Evolutionary conservation across 2,113 vertebrate genomes (phyloP).

Genomic region (Malurus melanocephalus): DNA sequence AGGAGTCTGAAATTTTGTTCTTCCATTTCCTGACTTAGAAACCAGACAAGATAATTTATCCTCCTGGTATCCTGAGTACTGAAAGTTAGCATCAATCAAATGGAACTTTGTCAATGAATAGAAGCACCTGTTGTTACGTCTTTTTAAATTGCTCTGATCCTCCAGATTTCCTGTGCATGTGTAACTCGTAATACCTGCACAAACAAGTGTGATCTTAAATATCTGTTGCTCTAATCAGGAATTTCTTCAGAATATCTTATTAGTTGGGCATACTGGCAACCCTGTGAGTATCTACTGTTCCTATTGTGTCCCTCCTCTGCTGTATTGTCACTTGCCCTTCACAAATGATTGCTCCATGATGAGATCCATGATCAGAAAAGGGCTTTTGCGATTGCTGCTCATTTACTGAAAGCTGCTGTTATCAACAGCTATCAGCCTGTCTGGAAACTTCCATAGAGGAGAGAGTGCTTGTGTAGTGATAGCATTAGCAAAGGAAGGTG

Average conservation of each 20-base stretch:
- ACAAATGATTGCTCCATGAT: background rate
- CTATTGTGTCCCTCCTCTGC: background rate
- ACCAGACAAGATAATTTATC: background rate
- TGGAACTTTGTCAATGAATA: background rate
- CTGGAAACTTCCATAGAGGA: background rate
- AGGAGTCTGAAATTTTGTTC: background rate
- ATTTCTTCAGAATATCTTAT: background rate
- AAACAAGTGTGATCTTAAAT: background rate
- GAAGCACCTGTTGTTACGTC: background rate
- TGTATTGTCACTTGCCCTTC: conserved; percentile 4
- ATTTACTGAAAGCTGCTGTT: conserved; percentile 16
- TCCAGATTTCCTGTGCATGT: background rate
- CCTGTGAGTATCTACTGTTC: background rate
- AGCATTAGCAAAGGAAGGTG: background rate
- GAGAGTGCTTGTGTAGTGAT: background rate
- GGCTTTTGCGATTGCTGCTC: conserved; percentile 28
- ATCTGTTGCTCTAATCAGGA: conserved; percentile 5
- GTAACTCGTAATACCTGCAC: background rate
- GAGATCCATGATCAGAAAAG: background rate
- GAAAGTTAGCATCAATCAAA: background rate
- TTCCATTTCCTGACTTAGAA: background rate
- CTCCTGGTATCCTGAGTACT: background rate
- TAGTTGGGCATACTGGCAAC: background rate
- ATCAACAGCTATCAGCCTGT: background rate
- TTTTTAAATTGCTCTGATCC: background rate